Evolutionary conservation across 2,888 invertebrate species (phyloP), one percentile per base, ranked within the genome.

Genomic region (Cacoxenus indagator): DNA sequence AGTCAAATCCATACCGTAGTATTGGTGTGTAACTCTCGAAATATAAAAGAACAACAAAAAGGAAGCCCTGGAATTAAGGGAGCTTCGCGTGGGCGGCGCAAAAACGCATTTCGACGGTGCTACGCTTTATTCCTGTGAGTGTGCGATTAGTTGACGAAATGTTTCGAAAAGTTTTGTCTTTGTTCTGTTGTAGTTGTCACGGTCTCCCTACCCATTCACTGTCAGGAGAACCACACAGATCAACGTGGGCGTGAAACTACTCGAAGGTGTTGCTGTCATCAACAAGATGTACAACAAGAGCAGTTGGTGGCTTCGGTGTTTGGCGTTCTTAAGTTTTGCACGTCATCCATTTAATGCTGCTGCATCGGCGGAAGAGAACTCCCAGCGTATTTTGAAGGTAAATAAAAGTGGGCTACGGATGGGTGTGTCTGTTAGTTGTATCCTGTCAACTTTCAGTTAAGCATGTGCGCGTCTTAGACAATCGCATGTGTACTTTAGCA

Each of bases 121-220:
- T n/a, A n/a, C n/a, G n/a, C n/a, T n/a, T n/a, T n/a, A n/a, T n/a
- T 48, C 65, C 65, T 70, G 65, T 51, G 48, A 54, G 55, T 70
- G 68, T 22, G n/a, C 77, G 80, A 79, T 80, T 82, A 75, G 78
- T 78, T 84, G 85, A 85, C 82, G 84, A 84, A 85, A 83, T 81
- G 80, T 78, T 83, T 81, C 75, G 75, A 73, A 78, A 81, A 81
- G 77, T 82, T 81, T 80, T 78, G 72, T 76, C 80, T 78, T 72
- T 75, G 76, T 74, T 72, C 74, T 70, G 70, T 70, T 64, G 54
- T 61, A 64, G 68, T 54, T 64, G 64, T 37, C 37, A 37, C 37
- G 37, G n/a, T 37, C 37, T 37, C 37, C 8, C n/a, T n/a, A n/a
- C n/a, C n/a, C n/a, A n/a, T n/a, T n/a, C n/a, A n/a, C n/a, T n/a